Percentiles rank a stretch among this genome's conserved stretches.
These are phyloP conservation scores for Grantiella picta DNA, from an alignment of 2,113 vertebrate genomes.

Conservation along the genomic window DNA sequence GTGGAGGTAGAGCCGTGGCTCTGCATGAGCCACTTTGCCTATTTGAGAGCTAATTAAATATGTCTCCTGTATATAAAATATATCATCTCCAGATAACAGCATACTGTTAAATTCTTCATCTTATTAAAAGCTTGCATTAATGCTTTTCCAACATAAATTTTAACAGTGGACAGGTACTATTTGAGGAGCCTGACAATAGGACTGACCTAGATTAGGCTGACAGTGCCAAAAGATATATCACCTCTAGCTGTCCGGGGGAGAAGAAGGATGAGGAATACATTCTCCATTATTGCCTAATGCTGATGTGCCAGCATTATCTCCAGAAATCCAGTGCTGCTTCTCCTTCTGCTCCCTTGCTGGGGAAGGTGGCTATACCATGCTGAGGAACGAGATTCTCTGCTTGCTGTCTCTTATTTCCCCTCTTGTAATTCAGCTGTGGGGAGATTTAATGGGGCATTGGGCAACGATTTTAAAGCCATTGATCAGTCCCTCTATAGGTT, in stretches of 20 bases:
- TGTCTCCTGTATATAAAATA: constrained; percentile 82
- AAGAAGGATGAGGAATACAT: constrained; percentile 75
- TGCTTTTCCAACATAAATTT: constrained; percentile 83
- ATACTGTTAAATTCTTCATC: constrained; percentile 82
- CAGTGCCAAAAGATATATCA: constrained; percentile 77
- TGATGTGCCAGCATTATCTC: constrained; percentile 65
- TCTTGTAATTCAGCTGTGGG: not conserved
- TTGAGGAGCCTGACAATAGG: constrained; percentile 76
- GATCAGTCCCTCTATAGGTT: not conserved
- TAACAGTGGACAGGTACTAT: constrained; percentile 77
- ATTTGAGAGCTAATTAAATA: constrained; percentile 81
- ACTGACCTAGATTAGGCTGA: constrained; percentile 80
- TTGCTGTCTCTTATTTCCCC: not conserved
- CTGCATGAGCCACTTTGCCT: constrained; percentile 71
- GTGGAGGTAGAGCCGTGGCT: constrained; percentile 48
- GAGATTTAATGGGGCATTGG: not conserved
- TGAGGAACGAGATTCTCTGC: not conserved
- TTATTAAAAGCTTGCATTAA: constrained; percentile 84
- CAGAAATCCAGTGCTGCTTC: constrained; percentile 22
- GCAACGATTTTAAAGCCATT: not conserved
- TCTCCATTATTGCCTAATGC: constrained; percentile 71
- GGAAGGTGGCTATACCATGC: not conserved
- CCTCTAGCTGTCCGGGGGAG: constrained; percentile 65
- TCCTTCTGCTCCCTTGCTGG: not conserved
- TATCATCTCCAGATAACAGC: constrained; percentile 79